phyloP scores from a whole-genome alignment of 2,888 invertebrate genomes.

The Apamea sordens region DNA sequence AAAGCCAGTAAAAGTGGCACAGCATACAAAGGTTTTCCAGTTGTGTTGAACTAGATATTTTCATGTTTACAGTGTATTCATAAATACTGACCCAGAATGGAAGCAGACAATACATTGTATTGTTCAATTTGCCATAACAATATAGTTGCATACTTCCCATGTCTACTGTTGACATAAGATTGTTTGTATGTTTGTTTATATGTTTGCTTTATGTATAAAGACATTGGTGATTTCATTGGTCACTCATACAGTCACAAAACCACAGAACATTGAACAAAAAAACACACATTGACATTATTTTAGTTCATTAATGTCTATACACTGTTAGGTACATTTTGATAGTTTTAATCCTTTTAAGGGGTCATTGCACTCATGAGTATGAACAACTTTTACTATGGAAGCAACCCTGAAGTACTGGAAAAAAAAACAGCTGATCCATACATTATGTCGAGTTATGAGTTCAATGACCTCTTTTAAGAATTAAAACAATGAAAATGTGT shows the following conservation, averaged over 20 bases:
- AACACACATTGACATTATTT: not conserved
- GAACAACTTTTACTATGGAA: not conserved
- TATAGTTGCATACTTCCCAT: conserved; percentile 19
- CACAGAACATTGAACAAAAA: too few relatives aligned
- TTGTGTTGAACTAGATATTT: not conserved
- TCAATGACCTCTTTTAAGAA: not conserved
- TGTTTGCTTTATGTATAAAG: not conserved
- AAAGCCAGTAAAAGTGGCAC: conserved; percentile 16
- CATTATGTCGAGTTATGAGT: not conserved
- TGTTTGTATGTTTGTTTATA: conserved; percentile 1
- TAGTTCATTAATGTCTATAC: not conserved
- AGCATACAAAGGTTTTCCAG: conserved; percentile 2
- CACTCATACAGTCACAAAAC: not conserved
- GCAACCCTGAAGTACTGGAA: not conserved
- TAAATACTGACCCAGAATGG: conserved; percentile 2
- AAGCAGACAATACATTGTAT: conserved; percentile 44
- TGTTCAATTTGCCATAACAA: conserved; percentile 36
- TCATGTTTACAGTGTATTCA: conserved; percentile 11
- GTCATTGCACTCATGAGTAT: not conserved
- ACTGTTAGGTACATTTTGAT: not conserved
- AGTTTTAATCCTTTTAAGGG: not conserved
- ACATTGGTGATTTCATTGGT: not conserved
- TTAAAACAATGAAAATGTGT: not conserved
- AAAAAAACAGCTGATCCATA: not conserved
- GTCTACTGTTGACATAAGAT: conserved; percentile 15